phyloP scores from a whole-genome alignment of 2,797 vertebrate species.

The Novumbra hubbsi region DNA sequence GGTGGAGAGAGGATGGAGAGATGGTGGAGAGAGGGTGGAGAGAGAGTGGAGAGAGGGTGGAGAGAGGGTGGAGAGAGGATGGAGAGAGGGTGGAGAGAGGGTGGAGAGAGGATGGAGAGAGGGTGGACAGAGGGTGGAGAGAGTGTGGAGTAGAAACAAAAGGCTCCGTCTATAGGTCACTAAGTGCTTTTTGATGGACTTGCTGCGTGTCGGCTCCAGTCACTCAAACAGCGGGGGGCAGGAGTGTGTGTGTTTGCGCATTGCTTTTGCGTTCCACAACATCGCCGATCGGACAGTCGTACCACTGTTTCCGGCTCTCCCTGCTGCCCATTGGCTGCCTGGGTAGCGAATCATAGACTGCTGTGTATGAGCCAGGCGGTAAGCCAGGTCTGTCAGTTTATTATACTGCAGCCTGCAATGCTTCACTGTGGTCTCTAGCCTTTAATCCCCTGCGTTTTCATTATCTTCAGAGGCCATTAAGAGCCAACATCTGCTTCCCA shows the following conservation, averaged over 20 bases:
- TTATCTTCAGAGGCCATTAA: constrained; percentile 17
- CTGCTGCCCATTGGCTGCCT: constrained; percentile 39
- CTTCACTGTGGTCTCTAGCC: constrained; percentile 42
- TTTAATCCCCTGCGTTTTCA: constrained; percentile 56
- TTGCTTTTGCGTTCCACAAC: constrained; percentile 2
- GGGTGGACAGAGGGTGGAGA: not conserved
- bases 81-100: not conserved
- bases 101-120: not conserved
- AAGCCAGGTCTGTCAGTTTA: constrained; percentile 34
- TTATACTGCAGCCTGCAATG: not conserved
- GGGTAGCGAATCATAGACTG: constrained; percentile 45
- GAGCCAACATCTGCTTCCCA: not conserved
- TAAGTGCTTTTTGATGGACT: constrained; percentile 1
- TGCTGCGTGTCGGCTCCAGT: not conserved
- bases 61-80: too few relatives aligned
- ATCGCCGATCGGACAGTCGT: not conserved
- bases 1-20: too few relatives aligned
- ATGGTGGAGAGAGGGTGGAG: too few relatives aligned
- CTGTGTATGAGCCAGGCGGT: constrained; percentile 45
- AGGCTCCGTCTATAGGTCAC: not conserved
- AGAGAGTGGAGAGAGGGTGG: not conserved
- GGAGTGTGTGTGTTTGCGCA: constrained; percentile 2
- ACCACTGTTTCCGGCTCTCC: not conserved
- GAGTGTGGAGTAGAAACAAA: not conserved
- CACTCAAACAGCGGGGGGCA: constrained; percentile 9